Evolutionary conservation across 1,140 invertebrate species (phyloP), one percentile per base, ranked within the genome.

Genomic region (Cotesia typhae): DNA sequence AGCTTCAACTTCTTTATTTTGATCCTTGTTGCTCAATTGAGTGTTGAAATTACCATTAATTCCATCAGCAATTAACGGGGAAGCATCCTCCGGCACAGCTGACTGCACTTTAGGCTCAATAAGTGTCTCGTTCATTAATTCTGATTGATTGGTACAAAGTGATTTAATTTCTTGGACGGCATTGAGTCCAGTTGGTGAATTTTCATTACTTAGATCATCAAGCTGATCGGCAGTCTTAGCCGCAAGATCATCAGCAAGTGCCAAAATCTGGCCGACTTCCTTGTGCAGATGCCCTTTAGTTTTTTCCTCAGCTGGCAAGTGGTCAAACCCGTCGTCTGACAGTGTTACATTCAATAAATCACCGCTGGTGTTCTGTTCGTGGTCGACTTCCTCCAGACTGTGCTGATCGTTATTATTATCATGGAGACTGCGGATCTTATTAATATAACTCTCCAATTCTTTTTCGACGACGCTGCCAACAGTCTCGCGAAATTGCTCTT

Each of bases 351-450:
- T 84, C 35, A 85, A 52, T 7, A 82, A 53, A 78, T 84, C 84
- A 4, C 78, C 81, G 37, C 82, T 85, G 0, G 82, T 85, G 51
- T 85, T 84, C 60, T 83, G 80, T 9, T 84, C 81, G 1, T 79
- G 76, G 52, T 85, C 79, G 6, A 71, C 7, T 5, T 83, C 84
- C 0, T 83, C 82, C 1, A 74, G 5, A 53, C 81, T 84, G 14
- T 69, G 73, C 5, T 17, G 37, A 10, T 47, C 41, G 38, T 77
- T 75, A 5, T 72, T 57, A 20, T 80, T 70, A 1, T 20, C 64
- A 57, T 87, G 81, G 1, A 84, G 74, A 2, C 76, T 80, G 0
- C 79, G 75, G 28, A 87, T 85, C n/a, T 79, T 82, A 4, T 71
- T 73, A 3, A 87, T 81, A 37, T 84, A 85, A 0, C 69, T 71